Base-by-base conservation (phyloP, 2,113 vertebrate genomes). In the Calyptomena viridis region DNA sequence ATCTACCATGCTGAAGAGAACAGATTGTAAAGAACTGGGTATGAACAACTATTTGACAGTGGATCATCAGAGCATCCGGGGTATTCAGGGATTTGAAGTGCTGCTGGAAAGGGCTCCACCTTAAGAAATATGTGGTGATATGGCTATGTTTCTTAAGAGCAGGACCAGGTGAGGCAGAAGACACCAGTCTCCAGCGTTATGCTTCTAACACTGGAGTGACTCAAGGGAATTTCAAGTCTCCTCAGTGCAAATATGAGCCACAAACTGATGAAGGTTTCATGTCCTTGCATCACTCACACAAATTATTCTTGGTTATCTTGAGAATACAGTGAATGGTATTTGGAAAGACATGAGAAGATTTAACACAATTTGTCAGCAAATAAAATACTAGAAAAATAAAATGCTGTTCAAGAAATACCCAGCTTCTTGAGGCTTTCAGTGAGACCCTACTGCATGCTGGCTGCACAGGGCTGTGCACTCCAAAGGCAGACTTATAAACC, bases 231-330 rank as follows among this genome's bases (percentile, higher is more conserved):
- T 93, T 40, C 17, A 66, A 8, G 55, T 83, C 62, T 90, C 58
- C 15, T 2, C 39, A 46, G 37, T 69, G 86, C 63, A 90, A 72
- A 59, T 31, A 6, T 60, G 30, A 71, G 52, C 31, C 72, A 50
- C 53, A 83, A 55, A 46, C 52, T 74, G 63, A 28, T 67, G 37
- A 84, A 92, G 30, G 52, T 95, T 97, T 95, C 89, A 87, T 33
- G 59, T 52, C 49, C 25, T 96, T 96, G 76, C 94, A 95, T 96
- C 94, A 94, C 31, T 74, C 62, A 50, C 50, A 15, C 25, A 71
- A 60, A 55, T 66, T 79, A 58, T 59, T 83, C 49, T 55, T 5
- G 3, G 9, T 66, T 91, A 59, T 59, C 49, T 77, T 74, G 53
- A 94, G 63, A 80, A 74, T 87, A 59, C 16, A 40, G 25, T 50